Evolutionary conservation across 2,888 invertebrate species (phyloP).

Genomic region (Caenorhabditis sp.): DNA sequence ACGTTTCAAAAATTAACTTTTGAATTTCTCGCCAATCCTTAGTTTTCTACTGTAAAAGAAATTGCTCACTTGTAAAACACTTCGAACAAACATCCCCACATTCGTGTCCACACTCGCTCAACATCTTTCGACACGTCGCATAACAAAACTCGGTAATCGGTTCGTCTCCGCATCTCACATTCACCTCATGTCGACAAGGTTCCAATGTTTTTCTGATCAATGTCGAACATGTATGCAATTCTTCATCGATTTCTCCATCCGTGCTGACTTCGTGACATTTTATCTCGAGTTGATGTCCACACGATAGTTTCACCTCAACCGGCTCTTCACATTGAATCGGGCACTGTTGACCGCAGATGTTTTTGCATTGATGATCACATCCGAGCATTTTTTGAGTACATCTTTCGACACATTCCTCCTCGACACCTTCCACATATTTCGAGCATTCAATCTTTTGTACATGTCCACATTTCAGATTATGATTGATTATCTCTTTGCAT

Average conservation of each 20-base stretch:
- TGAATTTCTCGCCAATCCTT: too few relatives aligned
- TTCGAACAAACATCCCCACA: conserved; percentile 19
- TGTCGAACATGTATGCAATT: background rate
- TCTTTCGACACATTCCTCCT: conserved; percentile 5
- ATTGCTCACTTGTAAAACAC: conserved; percentile 18
- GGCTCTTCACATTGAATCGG: background rate
- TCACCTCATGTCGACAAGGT: conserved; percentile 19
- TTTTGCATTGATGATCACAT: conserved; percentile 17
- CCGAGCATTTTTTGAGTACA: conserved; percentile 15
- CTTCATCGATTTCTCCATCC: background rate
- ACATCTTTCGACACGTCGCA: conserved; percentile 1
- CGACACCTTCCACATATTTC: background rate
- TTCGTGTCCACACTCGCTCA: conserved; percentile 24
- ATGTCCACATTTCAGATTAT: conserved; percentile 13
- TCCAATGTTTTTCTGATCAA: conserved; percentile 1
- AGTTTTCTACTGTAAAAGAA: too few relatives aligned
- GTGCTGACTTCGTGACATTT: conserved; percentile 13
- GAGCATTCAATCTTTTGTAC: conserved; percentile 11
- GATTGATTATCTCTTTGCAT: background rate
- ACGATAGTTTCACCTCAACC: background rate
- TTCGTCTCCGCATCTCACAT: background rate
- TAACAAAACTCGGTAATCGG: conserved; percentile 14
- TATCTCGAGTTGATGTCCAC: background rate
- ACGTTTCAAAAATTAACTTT: too few relatives aligned
- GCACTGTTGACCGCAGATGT: conserved; percentile 17